Conservation (phyloP, 2,113 vertebrate species). For the Otolemur garnettii region DNA sequence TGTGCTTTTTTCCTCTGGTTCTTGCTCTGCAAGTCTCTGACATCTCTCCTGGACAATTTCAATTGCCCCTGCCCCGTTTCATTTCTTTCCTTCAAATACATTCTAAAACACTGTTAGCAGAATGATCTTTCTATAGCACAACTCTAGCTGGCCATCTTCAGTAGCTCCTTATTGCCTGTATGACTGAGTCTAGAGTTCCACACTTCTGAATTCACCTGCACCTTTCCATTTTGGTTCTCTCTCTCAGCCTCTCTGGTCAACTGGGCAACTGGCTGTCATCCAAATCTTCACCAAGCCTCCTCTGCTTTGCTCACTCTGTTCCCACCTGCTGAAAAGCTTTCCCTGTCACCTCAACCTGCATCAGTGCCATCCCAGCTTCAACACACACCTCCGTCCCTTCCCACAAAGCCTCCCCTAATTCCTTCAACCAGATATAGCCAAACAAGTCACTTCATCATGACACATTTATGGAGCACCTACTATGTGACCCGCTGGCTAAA, state of each 20-base stretch:
- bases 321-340: background rate
- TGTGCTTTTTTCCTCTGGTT: background rate
- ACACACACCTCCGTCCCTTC: background rate
- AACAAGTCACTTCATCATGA: background rate
- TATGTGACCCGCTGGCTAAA: background rate
- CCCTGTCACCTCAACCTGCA: background rate
- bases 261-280: background rate
- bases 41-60: background rate
- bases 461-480: background rate
- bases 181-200: background rate
- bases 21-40: background rate
- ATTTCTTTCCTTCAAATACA: background rate
- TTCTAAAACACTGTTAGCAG: background rate
- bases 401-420: rapidly evolving
- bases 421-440: background rate
- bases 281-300: background rate
- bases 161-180: background rate
- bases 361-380: background rate
- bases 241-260: background rate
- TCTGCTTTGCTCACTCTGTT: background rate
- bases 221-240: background rate
- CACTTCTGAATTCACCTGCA: background rate
- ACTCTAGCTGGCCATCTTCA: background rate
- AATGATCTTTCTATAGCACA: background rate
- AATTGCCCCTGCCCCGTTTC: background rate